phyloP scores from a whole-genome alignment of 2,113 vertebrate species.

The Thalassoma bifasciatum region DNA sequence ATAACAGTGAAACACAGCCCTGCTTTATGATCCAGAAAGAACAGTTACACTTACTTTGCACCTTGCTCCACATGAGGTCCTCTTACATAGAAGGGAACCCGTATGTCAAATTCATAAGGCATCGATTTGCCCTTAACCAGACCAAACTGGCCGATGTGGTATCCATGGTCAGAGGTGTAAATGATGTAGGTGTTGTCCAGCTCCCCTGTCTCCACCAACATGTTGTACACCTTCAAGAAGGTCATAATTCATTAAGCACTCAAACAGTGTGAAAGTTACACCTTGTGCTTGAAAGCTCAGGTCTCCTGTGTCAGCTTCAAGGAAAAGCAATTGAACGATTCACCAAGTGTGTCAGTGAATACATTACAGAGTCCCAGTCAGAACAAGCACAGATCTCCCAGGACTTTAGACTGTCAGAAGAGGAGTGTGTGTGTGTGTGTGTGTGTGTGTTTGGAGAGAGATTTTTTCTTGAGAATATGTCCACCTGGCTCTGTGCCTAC shows the following conservation, averaged over 20 bases:
- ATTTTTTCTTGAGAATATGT: slow-evolving; percentile 33
- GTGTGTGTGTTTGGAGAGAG: not conserved
- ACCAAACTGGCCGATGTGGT: slow-evolving; percentile 98
- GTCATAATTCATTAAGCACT: slow-evolving; percentile 33
- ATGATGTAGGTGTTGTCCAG: slow-evolving; percentile 96
- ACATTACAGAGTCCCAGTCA: slow-evolving; percentile 64
- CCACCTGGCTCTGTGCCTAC: slow-evolving; percentile 18
- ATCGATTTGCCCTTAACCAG: slow-evolving; percentile 98
- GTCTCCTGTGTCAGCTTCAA: slow-evolving; percentile 63
- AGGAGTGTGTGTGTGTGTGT: slow-evolving; percentile 34
- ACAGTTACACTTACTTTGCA: slow-evolving; percentile 85
- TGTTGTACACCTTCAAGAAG: slow-evolving; percentile 88
- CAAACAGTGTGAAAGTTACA: slow-evolving; percentile 35
- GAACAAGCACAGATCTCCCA: slow-evolving; percentile 75
- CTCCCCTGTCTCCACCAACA: slow-evolving; percentile 91
- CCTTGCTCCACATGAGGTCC: slow-evolving; percentile 96
- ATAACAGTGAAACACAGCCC: not conserved
- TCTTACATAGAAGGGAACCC: slow-evolving; percentile 94
- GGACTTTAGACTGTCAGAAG: slow-evolving; percentile 57
- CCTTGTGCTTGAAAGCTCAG: slow-evolving; percentile 36
- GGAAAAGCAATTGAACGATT: slow-evolving; percentile 60
- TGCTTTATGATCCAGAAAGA: not conserved
- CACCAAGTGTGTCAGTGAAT: slow-evolving; percentile 76
- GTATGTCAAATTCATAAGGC: slow-evolving; percentile 98
- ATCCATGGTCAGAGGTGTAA: slow-evolving; percentile 97